These are phyloP conservation scores for Apodemus speciosus DNA, from an alignment of 2,113 vertebrate species.

Conservation along the genomic window DNA sequence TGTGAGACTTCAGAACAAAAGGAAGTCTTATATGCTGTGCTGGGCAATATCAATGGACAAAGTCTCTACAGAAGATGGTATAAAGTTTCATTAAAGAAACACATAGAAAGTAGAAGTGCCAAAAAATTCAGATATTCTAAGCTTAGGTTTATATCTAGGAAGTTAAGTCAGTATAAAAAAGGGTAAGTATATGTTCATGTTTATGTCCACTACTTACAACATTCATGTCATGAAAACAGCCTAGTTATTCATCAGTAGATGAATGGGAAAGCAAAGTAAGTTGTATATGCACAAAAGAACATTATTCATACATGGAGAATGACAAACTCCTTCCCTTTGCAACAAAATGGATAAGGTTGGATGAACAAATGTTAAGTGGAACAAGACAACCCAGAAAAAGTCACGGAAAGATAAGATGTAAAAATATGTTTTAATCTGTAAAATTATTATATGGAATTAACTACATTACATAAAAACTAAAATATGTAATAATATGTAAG, in stretches of 20 bases:
- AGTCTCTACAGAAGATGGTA: too few relatives aligned
- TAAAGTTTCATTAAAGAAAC: neutral
- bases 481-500: too few relatives aligned
- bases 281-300: neutral
- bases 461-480: too few relatives aligned
- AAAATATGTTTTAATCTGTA: too few relatives aligned
- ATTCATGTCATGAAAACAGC: neutral
- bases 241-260: neutral
- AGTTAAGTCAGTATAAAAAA: neutral
- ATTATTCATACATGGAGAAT: neutral
- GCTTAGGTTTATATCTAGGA: neutral
- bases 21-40: too few relatives aligned
- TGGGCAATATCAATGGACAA: neutral
- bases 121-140: too few relatives aligned
- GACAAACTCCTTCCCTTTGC: neutral
- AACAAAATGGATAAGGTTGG: neutral
- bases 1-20: neutral
- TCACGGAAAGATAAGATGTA: neutral
- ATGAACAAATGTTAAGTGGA: neutral
- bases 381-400: neutral
- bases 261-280: neutral
- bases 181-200: neutral
- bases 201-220: neutral
- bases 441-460: too few relatives aligned
- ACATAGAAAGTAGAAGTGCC: neutral